Evolutionary conservation across 2,797 vertebrate species (phyloP).

Genomic region (Chaunax sp.): DNA sequence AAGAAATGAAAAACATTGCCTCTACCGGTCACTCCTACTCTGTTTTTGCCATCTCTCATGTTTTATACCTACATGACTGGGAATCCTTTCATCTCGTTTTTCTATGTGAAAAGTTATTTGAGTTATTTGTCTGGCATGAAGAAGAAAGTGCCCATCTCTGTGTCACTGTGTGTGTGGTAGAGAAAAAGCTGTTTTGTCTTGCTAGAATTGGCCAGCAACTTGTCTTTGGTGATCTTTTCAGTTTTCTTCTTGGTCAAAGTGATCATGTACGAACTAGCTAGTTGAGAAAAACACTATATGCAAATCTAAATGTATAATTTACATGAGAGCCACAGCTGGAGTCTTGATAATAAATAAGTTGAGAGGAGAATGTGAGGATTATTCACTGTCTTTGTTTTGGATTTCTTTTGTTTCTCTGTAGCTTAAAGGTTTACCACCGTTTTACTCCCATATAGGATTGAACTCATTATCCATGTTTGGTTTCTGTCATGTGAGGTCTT

Average conservation of each 20-base stretch:
- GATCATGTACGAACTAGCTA: constrained; percentile 1
- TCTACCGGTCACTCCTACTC: constrained; percentile 1
- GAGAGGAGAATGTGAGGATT: background rate
- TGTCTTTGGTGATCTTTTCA: constrained; percentile 3
- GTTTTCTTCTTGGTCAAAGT: constrained; percentile 13
- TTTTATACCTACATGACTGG: constrained; percentile 5
- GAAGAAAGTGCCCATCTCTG: constrained; percentile 22
- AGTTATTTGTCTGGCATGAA: constrained; percentile 25
- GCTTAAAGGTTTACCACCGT: constrained; percentile 20
- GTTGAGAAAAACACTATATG: constrained; percentile 16
- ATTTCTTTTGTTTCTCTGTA: constrained; percentile 9
- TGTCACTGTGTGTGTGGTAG: constrained; percentile 16
- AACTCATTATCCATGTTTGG: constrained; percentile 7
- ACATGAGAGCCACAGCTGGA: constrained; percentile 17
- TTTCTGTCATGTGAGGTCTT: constrained; percentile 50
- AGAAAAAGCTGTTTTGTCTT: constrained; percentile 23
- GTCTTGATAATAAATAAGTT: background rate
- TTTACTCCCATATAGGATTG: constrained; percentile 17
- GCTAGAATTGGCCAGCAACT: constrained; percentile 2
- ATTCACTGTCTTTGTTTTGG: constrained; percentile 25
- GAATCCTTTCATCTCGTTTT: constrained; percentile 6
- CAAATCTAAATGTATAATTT: constrained; percentile 17
- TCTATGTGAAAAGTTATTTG: constrained; percentile 34
- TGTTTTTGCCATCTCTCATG: constrained; percentile 6
- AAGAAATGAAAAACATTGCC: constrained; percentile 1